Percentiles rank a stretch among this genome's conserved stretches.
Evolutionary conservation across 2,888 invertebrate species (phyloP).

Genomic region (Drosophila lutescens): DNA sequence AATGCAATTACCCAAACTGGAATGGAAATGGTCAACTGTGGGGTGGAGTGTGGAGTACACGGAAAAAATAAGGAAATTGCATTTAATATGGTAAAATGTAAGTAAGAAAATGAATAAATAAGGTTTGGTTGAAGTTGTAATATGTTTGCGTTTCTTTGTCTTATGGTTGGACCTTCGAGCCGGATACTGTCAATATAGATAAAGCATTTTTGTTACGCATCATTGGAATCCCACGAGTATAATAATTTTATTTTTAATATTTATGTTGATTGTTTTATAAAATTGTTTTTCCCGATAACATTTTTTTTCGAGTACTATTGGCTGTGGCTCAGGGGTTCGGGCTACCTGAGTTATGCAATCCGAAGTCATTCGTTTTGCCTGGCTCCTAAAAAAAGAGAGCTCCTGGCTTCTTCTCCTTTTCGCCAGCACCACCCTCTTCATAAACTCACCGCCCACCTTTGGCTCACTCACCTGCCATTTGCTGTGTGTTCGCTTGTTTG

Average conservation of each 20-base stretch:
- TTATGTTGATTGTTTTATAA: no score
- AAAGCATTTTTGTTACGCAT: no score
- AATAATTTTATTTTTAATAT: no score
- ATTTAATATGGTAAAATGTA: no score
- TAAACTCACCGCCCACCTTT: conserved; percentile 2
- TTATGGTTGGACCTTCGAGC: no score
- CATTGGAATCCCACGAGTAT: no score
- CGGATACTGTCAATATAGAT: no score
- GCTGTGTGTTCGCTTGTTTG: conserved; percentile 56
- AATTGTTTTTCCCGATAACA: background rate
- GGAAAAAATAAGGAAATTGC: background rate
- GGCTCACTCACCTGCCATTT: conserved; percentile 22
- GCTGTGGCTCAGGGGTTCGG: background rate
- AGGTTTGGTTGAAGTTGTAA: no score
- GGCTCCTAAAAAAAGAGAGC: conserved; percentile 19
- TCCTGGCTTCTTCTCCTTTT: background rate
- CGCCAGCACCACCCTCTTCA: background rate
- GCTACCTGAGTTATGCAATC: conserved; percentile 27
- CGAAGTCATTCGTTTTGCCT: conserved; percentile 30
- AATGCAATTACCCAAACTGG: conserved; percentile 22
- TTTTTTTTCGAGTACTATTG: background rate
- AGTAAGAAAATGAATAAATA: no score
- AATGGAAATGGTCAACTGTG: conserved; percentile 11
- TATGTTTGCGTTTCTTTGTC: no score
- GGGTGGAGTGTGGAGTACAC: background rate